Evolutionary conservation across 2,888 invertebrate species (phyloP), one percentile per base, ranked within the genome.

Genomic region (Aplocera efformata): DNA sequence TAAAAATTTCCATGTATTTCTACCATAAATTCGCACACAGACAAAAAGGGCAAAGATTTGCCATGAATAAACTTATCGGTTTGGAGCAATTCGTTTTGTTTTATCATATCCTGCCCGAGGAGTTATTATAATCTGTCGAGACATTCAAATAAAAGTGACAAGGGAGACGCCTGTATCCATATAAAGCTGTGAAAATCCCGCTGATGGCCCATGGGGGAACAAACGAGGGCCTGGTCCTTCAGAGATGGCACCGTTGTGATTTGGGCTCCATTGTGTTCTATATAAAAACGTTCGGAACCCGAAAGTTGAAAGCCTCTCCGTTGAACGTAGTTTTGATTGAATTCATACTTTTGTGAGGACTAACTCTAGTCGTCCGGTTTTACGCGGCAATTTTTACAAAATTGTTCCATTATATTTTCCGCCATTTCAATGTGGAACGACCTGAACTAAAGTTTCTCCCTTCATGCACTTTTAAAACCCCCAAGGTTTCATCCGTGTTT

Each of bases 51-150:
- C 47, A 44, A 48, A 36, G 42, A 35, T 28, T 33, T 22, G 21
- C 31, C 34, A 46, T 46, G 40, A 50, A 43, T 40, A 50, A 42
- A 45, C 37, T 43, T 37, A 38, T 30, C 39, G 36, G 37, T 31
- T 35, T 7, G 23, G 23, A 32, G 39, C 45, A 56, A 50, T 40
- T 59, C 57, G 52, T 52, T 58, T 49, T 33, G 51, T 48, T 51
- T 55, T 54, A 58, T 60, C 53, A 56, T 53, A 49, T 51, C 47
- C 43, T 42, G 33, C 37, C 41, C 34, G 41, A 40, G 37, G 54
- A 66, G 58, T 67, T 71, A 71, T 70, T 66, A 70, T 72, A 66
- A 72, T 71, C 60, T 61, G 60, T 58, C 56, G 62, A 65, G 59
- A 60, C 59, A 67, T 72, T 68, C 60, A 67, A 72, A 71, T 64